Evolutionary conservation across 2,113 vertebrate species (phyloP), one percentile per base, ranked within the genome.

Genomic region (Paramisgurnus dabryanus): DNA sequence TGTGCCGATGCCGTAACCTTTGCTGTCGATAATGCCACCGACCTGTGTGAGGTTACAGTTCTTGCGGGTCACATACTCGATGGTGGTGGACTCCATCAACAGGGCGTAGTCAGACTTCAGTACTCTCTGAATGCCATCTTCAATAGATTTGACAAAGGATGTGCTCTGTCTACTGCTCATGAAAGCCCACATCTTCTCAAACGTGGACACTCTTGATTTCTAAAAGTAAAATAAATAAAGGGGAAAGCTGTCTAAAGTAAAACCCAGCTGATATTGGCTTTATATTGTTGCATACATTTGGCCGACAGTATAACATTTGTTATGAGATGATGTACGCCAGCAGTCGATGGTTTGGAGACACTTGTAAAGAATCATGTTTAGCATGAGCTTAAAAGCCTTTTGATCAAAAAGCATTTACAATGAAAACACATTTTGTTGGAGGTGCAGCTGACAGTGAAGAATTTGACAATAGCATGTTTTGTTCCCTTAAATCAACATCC

Each of bases 111-210:
- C 96, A 0, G 98, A 96, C 0, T 95, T 96, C 7, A 99, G 92
- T 3, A 98, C 94, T 76, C 97, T 87, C 93, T 99, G 98, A 87
- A 98, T 96, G 1, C 98, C 98, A 57, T 99, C 97, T 87, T 99
- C 98, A 0, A 98, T 97, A 82, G 95, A 98, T 82, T 99, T 99
- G 12, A 99, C 97, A 34, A 99, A 92, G 0, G 96, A 95, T 0
- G 97, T 97, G 86, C 96, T 95, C 8, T 92, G 94, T 84, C 94
- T 96, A 93, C 97, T 99, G 92, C 97, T 98, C 96, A 99, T 99
- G 85, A 99, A 99, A 49, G 98, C 98, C 98, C 98, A 99, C 98
- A 99, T 99, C 87, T 99, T 99, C 90, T 99, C 98, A 80, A 98
- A 99, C 0, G 98, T 99, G 67, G 98, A 99, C 76, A 99, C 98